Evolutionary conservation across 2,888 invertebrate species (phyloP), one percentile per base, ranked within the genome.

Genomic region (Encarsia formosa): DNA sequence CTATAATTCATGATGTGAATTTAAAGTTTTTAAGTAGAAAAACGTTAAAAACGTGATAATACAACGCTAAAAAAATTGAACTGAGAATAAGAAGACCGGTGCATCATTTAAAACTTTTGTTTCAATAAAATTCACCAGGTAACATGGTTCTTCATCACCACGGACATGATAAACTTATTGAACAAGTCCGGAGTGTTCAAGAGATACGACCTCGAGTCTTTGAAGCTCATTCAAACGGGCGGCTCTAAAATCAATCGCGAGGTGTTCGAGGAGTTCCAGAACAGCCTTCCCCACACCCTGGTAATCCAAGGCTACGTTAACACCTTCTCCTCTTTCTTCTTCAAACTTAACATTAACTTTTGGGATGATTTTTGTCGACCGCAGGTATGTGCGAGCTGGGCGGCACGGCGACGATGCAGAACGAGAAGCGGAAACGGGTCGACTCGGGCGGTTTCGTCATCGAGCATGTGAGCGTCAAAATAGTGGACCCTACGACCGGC

Each of bases 381-480:
- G 13, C 6, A 69, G 69, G 69, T 23, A 59, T 64, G 48, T 66
- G 68, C 4, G 70, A 70, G 54, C 6, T 62, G n/a, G 60, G 61
- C 3, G 63, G 63, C 8, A 1, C 55, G 2, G 34, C 16, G 0
- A 19, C 59, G 1, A 2, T 39, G 4, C 68, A 67, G 52, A n/a
- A 16, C 0, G 3, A 18, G 4, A 22, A 51, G 6, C 43, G 52
- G 16, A 59, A 56, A n/a, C 42, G 45, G 18, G 52, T 51, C 4
- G 64, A 65, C 11, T 70, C 70, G 5, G 63, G 61, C 3, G 68
- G 70, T 3, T 52, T 47, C 2, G 39, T 63, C 1, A 4, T 11
- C 0, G 22, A 43, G 1, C 63, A 66, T 49, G 44, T 58, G 1
- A 53, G 58, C 23, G 24, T 66, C 9, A 70, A 70, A 49, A 58